Evolutionary conservation across 2,888 invertebrate genomes (phyloP), one percentile per base, ranked within the genome.

Genomic region (Pristionchus maxplancki): DNA sequence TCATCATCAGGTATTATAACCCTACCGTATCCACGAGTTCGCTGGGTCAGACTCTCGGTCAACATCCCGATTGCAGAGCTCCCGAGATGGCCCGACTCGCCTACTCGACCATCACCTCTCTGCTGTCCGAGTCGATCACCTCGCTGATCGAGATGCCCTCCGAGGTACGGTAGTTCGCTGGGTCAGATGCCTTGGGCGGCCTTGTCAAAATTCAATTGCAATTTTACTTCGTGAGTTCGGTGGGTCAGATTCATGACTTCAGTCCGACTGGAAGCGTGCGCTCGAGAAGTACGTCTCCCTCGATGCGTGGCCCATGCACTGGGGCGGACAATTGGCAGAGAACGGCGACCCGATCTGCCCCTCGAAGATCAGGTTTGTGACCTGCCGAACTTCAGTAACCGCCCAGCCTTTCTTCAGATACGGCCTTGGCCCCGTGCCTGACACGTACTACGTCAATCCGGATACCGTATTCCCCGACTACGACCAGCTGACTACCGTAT

Each of bases 71-170:
- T 85, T 90, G 24, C 87, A 91, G 94, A 88, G 94, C 94, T 5
- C 94, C 94, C 0, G 93, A 94, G 74, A 94, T 94, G 93, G 94
- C 94, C 17, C 91, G 93, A 37, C 90, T 94, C 85, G 94, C 94
- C 20, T 94, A 94, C 90, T 90, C 92, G 13, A 92, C 94, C n/a
- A 93, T 94, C 90, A 92, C 92, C 15, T 93, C 94, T 5, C 93
- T 94, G 71, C 91, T 94, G 24, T 92, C 93, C 44, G 92, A 93
- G 71, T 87, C 91, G 62, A 94, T 94, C 83, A 92, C 93, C 40
- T 89, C 91, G 17, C 90, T 94, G 71, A 93, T 94, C 84, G 94
- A 94, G 82, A 94, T 94, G 91, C 93, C 94, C 17, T 92, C 92
- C 0, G 94, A 93, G 88, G 91, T 91, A 85, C 64, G 62, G 48